Conservation (phyloP, 2,888 invertebrate species). For the Argyresthia goedartella region DNA sequence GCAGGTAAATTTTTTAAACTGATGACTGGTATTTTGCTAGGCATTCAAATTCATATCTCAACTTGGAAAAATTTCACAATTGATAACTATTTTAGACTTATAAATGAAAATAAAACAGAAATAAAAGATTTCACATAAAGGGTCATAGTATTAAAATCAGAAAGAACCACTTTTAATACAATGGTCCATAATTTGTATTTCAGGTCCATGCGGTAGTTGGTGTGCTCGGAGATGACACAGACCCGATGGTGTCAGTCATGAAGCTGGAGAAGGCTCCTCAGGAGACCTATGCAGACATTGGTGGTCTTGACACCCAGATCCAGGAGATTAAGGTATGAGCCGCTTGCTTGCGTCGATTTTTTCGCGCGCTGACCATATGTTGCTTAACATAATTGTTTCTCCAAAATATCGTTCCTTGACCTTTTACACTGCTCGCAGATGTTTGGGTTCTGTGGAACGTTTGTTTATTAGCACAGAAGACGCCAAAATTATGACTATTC, state of each 20-base stretch:
- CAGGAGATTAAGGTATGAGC: slow-evolving; percentile 70
- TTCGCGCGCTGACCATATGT: no score
- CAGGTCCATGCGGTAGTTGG: slow-evolving; percentile 99
- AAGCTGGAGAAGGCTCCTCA: slow-evolving; percentile 99
- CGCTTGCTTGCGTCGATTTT: no score
- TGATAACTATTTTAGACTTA: no score
- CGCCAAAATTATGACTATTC: no score
- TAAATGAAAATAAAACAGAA: not conserved
- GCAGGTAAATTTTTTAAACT: not conserved
- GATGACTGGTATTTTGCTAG: not conserved
- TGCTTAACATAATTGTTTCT: no score
- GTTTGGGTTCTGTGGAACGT: no score
- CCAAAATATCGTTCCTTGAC: no score
- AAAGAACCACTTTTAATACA: not conserved
- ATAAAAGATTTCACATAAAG: not conserved
- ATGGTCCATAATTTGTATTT: not conserved
- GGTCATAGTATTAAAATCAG: not conserved
- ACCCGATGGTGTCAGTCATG: slow-evolving; percentile 99
- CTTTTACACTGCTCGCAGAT: no score
- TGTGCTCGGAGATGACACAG: slow-evolving; percentile 98
- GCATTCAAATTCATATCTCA: no score
- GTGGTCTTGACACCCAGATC: slow-evolving; percentile 97
- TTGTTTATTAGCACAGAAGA: no score
- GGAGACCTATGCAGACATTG: slow-evolving; percentile 99
- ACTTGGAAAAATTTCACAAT: no score